phyloP scores from a whole-genome alignment of 2,797 vertebrate species.

The Mus caroli region DNA sequence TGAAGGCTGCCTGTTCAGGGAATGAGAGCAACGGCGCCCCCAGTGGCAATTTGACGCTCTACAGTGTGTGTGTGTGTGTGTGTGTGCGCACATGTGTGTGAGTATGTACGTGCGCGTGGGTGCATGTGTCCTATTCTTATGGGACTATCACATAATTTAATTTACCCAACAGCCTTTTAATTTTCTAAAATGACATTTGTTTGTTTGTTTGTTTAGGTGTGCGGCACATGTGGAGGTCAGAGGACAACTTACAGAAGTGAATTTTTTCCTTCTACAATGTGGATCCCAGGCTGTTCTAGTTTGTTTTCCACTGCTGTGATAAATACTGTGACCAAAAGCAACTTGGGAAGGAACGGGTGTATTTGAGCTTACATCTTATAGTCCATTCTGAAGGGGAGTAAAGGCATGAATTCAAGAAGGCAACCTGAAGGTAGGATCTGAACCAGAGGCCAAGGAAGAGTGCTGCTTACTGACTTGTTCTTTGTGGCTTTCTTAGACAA shows the following conservation, averaged over 20 bases:
- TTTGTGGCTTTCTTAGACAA: background rate
- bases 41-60: background rate
- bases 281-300: background rate
- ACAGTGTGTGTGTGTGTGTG: background rate
- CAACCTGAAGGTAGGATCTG: background rate
- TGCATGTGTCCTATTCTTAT: background rate
- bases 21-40: rapidly evolving
- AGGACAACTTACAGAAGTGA: background rate
- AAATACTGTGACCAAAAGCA: background rate
- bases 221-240: background rate
- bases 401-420: background rate
- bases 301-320: background rate
- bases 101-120: background rate
- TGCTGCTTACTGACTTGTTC: background rate
- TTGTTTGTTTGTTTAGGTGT: background rate
- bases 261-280: background rate
- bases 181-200: background rate
- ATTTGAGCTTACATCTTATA: background rate
- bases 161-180: background rate
- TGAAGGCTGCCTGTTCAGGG: background rate
- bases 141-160: background rate
- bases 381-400: background rate
- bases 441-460: background rate
- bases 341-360: background rate
- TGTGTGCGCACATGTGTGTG: background rate